Evolutionary conservation across 2,888 invertebrate species (phyloP).

Genomic region (Plebejus melissa): DNA sequence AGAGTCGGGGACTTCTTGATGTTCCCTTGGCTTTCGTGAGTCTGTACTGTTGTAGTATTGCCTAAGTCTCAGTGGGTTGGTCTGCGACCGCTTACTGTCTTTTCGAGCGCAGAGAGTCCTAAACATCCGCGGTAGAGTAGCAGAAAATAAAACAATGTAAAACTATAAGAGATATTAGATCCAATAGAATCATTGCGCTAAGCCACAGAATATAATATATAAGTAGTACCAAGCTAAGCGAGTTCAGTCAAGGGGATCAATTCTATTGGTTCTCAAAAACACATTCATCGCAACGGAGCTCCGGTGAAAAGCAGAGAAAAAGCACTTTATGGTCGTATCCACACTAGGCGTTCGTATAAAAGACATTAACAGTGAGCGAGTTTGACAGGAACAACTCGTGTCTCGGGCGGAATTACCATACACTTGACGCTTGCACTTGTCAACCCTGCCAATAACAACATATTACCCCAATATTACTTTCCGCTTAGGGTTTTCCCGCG

Average conservation of each 20-base stretch:
- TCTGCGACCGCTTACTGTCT: not conserved
- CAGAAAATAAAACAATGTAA: no score
- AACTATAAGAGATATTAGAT: no score
- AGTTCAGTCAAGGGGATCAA: no score
- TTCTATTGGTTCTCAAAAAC: no score
- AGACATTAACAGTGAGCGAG: constrained; percentile 58
- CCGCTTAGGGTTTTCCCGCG: not conserved
- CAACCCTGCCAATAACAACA: constrained; percentile 46
- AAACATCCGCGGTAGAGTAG: not conserved
- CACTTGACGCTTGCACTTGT: constrained; percentile 61
- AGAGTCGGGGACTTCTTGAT: no score
- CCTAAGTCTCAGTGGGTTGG: not conserved
- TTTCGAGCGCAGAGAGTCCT: not conserved
- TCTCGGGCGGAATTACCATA: constrained; percentile 66
- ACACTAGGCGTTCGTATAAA: constrained; percentile 42
- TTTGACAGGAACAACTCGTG: constrained; percentile 65
- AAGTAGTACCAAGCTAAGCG: no score
- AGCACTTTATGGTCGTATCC: constrained; percentile 42
- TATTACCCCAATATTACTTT: constrained; percentile 11
- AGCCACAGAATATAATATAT: no score
- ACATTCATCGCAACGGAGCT: no score
- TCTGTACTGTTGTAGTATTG: not conserved
- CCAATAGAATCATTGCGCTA: no score
- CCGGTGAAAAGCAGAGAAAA: no score
- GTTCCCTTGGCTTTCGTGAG: no score